phyloP scores from a whole-genome alignment of 2,797 vertebrate genomes.

The Hylomyscus alleni region DNA sequence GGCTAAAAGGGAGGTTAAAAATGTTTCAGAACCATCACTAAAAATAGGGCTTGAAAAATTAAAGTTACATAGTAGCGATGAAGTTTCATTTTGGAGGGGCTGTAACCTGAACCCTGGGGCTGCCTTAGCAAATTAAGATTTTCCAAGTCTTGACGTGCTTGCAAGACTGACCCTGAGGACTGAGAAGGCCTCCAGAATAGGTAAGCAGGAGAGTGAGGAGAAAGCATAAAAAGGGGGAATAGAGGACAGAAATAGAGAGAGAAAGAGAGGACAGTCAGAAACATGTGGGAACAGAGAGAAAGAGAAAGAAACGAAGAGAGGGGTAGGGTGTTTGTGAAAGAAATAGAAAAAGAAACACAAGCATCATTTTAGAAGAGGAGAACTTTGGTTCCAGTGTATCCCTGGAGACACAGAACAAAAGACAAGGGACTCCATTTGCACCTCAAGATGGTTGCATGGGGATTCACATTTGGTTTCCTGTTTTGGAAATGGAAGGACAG shows the following conservation, averaged over 20 bases:
- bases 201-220: background rate
- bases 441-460: background rate
- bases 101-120: background rate
- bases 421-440: background rate
- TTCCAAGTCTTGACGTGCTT: background rate
- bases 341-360: background rate
- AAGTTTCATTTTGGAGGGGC: background rate
- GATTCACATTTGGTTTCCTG: background rate
- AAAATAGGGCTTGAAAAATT: background rate
- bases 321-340: no score
- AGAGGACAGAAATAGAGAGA: no score
- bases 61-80: background rate
- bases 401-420: constrained; percentile 10
- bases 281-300: no score
- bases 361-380: background rate
- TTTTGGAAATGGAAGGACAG: background rate
- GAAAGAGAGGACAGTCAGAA: no score
- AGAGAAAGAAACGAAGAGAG: no score
- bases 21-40: background rate
- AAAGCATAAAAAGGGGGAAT: no score
- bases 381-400: rapidly evolving
- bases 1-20: background rate
- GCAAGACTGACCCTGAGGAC: background rate
- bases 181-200: background rate
- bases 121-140: background rate